Percentiles rank a stretch among this genome's conserved stretches.
These are phyloP conservation scores for Triplophysa bombifrons DNA, from an alignment of 2,797 vertebrate genomes.

Conservation along the genomic window DNA sequence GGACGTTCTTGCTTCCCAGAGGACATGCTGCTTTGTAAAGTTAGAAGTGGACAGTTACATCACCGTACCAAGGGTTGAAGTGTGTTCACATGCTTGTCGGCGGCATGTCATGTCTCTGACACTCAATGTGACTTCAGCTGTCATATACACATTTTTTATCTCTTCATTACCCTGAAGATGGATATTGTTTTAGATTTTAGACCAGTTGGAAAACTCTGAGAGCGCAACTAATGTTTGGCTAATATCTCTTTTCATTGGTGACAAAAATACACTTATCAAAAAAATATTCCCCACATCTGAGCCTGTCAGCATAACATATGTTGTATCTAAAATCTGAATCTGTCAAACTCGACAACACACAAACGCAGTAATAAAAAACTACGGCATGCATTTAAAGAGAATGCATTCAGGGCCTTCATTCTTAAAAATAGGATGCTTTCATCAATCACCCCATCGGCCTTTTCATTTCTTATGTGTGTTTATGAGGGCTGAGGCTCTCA, in stretches of 20 bases:
- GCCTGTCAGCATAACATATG: too few species aligned
- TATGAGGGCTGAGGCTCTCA: neutral
- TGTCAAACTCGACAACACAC: neutral
- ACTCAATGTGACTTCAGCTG: neutral
- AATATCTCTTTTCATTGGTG: neutral
- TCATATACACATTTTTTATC: neutral
- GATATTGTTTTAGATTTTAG: too few species aligned
- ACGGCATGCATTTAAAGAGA: neutral
- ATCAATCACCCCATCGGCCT: neutral
- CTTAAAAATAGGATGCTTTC: neutral
- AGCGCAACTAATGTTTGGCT: neutral
- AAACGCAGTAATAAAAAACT: neutral
- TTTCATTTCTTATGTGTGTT: neutral
- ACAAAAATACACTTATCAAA: too few species aligned
- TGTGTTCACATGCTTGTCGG: neutral
- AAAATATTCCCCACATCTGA: too few species aligned
- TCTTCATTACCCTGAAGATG: neutral
- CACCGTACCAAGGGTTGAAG: constrained; percentile 12
- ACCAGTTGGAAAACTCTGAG: neutral
- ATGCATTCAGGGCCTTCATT: neutral
- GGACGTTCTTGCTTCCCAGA: constrained; percentile 12
- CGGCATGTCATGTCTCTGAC: neutral
- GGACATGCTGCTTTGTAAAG: constrained; percentile 37
- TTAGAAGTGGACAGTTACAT: constrained; percentile 11
- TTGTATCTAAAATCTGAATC: neutral